Base-by-base conservation (phyloP, 92 coral and sea anemone genomes). In the Nematostella vectensis region DNA sequence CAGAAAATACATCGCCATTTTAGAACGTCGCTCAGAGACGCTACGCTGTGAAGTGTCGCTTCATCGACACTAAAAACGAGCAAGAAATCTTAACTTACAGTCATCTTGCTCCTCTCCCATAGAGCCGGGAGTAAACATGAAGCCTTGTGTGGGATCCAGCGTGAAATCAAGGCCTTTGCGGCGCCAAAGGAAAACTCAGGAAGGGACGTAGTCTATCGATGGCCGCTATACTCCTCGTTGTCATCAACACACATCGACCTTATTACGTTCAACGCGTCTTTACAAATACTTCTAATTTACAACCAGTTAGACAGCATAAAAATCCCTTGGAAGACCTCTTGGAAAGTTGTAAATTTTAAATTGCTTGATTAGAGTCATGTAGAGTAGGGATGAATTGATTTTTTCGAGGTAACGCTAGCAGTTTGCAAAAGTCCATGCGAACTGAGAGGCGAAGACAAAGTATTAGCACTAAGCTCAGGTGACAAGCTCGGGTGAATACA, bases 111-210 rank as follows among this genome's bases (percentile, higher is more conserved):
- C 72, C 37, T 66, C 72, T 20, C 31, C 62, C 28, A 66, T 50
- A 0, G 42, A 55, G 17, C 27, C 57, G 19, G 62, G 17, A 22
- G 72, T 12, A 47, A 54, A 66, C 72, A 55, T 47, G 42, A 66
- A 66, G 11, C 72, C 40, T 6, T 66, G 59, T 17, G 72, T 27
- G 29, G 61, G 72, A 29, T 66, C 72, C 72, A 66, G 9, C 18
- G 51, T 45, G 18, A 17, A 45, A 45, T 45, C 9, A 19, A 17
- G 51, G 23, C 11, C 23, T 45, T 4, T 15, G 15, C 42, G 42
- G 42, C 42, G 8, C 42, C 42, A 36, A 8, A 15, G 42, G 9
- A 36, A 36, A 36, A 36, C 42, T 36, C 42, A n/a, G n/a, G n/a
- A n/a, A n/a, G n/a, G n/a, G n/a, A n/a, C n/a, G n/a, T n/a, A n/a